A percentile compares a stretch with the other conserved stretches of the same genome.
Evolutionary conservation across 1,140 invertebrate species (phyloP).

Genomic region (Popillia japonica): DNA sequence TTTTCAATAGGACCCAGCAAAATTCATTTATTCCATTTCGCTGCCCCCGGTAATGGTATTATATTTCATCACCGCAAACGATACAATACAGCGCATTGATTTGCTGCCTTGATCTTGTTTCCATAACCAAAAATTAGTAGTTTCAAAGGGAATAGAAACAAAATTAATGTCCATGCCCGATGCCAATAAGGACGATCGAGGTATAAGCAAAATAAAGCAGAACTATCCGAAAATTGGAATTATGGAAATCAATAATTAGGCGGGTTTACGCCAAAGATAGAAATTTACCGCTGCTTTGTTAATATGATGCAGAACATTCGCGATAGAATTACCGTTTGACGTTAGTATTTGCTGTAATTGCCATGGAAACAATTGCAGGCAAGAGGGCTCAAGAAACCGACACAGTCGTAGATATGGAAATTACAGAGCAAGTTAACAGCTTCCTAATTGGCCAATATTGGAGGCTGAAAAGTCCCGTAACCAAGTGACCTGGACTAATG

Average conservation of each 20-base stretch:
- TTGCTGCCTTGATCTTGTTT: neutral
- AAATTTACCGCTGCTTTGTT: neutral
- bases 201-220: neutral
- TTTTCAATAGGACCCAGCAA: neutral
- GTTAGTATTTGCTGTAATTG: neutral
- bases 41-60: neutral
- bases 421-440: too few relatives aligned
- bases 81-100: neutral
- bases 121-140: neutral
- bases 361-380: too few relatives aligned
- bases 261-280: neutral
- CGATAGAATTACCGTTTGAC: neutral
- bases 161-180: neutral
- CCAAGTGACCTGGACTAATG: too few relatives aligned
- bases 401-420: too few relatives aligned
- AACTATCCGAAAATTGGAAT: neutral
- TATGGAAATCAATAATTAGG: neutral
- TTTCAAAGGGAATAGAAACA: neutral
- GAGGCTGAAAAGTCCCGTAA: too few relatives aligned
- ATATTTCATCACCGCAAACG: neutral
- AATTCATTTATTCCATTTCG: slow-evolving; percentile 1
- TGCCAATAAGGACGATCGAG: neutral
- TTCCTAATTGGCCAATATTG: too few relatives aligned
- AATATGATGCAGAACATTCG: neutral
- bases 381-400: too few relatives aligned